These are phyloP conservation scores for Ennomos erosarius DNA, from an alignment of 2,888 invertebrate species.

Conservation along the genomic window DNA sequence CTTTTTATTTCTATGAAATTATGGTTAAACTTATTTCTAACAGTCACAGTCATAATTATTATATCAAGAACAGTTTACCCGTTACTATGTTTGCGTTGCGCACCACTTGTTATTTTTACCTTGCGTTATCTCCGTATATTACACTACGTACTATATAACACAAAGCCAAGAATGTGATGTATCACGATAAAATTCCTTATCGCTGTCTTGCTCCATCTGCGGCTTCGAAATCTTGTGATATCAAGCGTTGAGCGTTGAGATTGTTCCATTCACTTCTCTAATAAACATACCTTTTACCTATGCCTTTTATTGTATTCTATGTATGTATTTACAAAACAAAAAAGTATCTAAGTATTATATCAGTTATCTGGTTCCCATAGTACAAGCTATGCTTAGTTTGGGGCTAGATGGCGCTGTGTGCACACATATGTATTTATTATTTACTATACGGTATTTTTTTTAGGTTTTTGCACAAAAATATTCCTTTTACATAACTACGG, in stretches of 20 bases:
- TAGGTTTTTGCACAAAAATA: no score
- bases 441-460: slow-evolving; percentile 1
- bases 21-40: no score
- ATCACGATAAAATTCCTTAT: slow-evolving; percentile 54
- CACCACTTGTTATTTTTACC: slow-evolving; percentile 42
- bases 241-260: slow-evolving; percentile 40
- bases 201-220: slow-evolving; percentile 40
- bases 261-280: slow-evolving; percentile 41
- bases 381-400: no score
- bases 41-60: no score
- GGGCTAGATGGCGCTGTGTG: no score
- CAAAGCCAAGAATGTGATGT: slow-evolving; percentile 47
- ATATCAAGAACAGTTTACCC: slow-evolving; percentile 31
- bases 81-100: slow-evolving; percentile 38
- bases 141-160: slow-evolving; percentile 29
- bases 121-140: slow-evolving; percentile 40
- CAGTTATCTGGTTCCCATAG: no score
- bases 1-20: slow-evolving; percentile 14
- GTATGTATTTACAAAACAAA: no score
- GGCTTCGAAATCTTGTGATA: slow-evolving; percentile 37
- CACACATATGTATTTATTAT: no score
- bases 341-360: no score
- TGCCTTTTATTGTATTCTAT: no score
- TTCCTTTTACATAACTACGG: no score
- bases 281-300: slow-evolving; percentile 6